Percentiles rank a stretch among this genome's conserved stretches.
phyloP scores from a whole-genome alignment of 2,113 vertebrate species.

The Corvus cornix region DNA sequence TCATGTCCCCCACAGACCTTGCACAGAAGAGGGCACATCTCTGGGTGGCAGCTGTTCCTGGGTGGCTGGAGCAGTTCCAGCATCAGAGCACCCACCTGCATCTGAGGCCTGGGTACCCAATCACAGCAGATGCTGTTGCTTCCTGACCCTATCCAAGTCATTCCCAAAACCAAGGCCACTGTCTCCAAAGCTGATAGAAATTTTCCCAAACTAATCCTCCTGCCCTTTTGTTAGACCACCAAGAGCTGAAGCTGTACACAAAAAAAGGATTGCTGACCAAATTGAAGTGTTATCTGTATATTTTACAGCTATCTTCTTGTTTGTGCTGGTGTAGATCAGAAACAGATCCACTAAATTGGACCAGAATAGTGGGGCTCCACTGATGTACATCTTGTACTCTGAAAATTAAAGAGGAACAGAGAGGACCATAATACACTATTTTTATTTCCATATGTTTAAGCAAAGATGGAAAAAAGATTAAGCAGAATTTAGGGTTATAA shows the following conservation, averaged over 20 bases:
- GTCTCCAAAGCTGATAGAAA: background rate
- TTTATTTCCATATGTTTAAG: constrained; percentile 1
- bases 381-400: background rate
- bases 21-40: accelerated
- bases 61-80: background rate
- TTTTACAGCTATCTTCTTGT: background rate
- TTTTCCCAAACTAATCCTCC: background rate
- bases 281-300: background rate
- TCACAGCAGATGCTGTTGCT: background rate
- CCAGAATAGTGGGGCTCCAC: background rate
- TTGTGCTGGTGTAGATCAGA: background rate
- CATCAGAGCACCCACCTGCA: accelerated
- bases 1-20: accelerated
- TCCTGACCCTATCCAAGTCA: background rate
- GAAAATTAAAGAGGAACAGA: background rate
- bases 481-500: background rate
- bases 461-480: constrained; percentile 7
- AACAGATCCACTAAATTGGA: background rate
- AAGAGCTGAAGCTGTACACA: background rate
- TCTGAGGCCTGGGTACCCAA: background rate
- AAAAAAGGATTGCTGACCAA: background rate
- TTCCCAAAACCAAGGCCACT: background rate
- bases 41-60: background rate
- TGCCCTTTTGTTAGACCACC: background rate
- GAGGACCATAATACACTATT: background rate